Evolutionary conservation across 1,140 invertebrate species (phyloP).

Genomic region (Luehdorfia chinensis): DNA sequence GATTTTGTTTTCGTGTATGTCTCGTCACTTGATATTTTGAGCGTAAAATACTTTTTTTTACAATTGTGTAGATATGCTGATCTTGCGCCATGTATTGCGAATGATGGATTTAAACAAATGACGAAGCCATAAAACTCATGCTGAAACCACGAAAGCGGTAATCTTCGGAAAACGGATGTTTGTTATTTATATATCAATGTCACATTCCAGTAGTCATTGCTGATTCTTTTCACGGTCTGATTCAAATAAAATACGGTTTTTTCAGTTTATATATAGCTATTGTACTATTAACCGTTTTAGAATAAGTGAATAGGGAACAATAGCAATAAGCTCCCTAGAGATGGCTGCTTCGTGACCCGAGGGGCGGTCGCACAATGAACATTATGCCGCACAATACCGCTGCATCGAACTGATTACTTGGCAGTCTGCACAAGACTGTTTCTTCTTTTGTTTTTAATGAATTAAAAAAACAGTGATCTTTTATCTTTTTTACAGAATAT

Average conservation of each 20-base stretch:
- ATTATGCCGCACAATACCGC: constrained; percentile 32
- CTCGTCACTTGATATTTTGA: too few relatives aligned
- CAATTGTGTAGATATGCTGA: too few relatives aligned
- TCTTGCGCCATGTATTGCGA: too few relatives aligned
- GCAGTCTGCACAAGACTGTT: constrained; percentile 22
- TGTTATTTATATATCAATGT: constrained; percentile 14
- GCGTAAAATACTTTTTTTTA: too few relatives aligned
- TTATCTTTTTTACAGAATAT: constrained; percentile 67
- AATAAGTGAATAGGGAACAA: constrained; percentile 44
- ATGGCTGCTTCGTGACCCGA: constrained; percentile 30
- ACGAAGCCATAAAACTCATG: constrained; percentile 2
- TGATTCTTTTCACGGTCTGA: not conserved
- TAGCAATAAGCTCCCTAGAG: constrained; percentile 47
- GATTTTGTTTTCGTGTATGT: too few relatives aligned
- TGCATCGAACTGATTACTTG: constrained; percentile 43
- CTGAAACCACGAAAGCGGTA: constrained; percentile 8
- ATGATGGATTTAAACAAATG: too few relatives aligned
- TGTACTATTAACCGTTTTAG: constrained; percentile 30
- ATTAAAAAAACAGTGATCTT: constrained; percentile 18
- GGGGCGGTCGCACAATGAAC: constrained; percentile 42
- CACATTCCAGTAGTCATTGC: not conserved
- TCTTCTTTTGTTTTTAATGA: constrained; percentile 1
- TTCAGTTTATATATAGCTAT: constrained; percentile 8
- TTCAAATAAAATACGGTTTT: constrained; percentile 4
- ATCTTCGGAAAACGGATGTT: constrained; percentile 4